Percentiles rank a stretch among this genome's conserved stretches.
Conservation (phyloP, 2,888 invertebrate species). For the Ormyrus pomaceus region DNA sequence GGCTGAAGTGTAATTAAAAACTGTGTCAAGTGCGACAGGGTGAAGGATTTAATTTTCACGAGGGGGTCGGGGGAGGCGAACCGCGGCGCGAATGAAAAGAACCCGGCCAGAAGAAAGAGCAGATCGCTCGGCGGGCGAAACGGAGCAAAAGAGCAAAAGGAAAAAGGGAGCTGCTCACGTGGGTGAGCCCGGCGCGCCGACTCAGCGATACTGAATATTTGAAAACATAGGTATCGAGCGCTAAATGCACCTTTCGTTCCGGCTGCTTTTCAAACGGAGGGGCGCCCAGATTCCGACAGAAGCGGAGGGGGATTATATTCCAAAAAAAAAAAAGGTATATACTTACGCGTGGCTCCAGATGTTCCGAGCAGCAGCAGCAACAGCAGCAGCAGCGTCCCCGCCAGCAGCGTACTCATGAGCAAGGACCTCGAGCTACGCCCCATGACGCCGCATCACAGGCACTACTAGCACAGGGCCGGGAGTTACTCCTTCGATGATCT, state of each 20-base stretch:
- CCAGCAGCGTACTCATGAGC: slow-evolving; percentile 67
- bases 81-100: no score
- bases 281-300: no score
- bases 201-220: slow-evolving; percentile 37
- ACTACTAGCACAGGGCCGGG: slow-evolving; percentile 26
- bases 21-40: no score
- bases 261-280: slow-evolving; percentile 1
- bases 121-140: not conserved
- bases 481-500: slow-evolving; percentile 11
- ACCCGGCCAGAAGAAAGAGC: not conserved
- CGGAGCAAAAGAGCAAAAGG: not conserved
- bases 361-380: slow-evolving; percentile 62
- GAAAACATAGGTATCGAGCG: slow-evolving; percentile 42
- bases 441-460: slow-evolving; percentile 64
- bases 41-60: not conserved
- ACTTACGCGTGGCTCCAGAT: slow-evolving; percentile 69
- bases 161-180: not conserved
- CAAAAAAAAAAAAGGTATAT: not conserved
- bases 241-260: slow-evolving; percentile 30
- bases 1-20: no score
- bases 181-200: not conserved
- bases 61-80: not conserved
- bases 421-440: slow-evolving; percentile 69
- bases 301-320: not conserved
- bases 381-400: slow-evolving; percentile 64